phyloP scores from a whole-genome alignment of 2,888 invertebrate species.

The Autographa pulchrina region DNA sequence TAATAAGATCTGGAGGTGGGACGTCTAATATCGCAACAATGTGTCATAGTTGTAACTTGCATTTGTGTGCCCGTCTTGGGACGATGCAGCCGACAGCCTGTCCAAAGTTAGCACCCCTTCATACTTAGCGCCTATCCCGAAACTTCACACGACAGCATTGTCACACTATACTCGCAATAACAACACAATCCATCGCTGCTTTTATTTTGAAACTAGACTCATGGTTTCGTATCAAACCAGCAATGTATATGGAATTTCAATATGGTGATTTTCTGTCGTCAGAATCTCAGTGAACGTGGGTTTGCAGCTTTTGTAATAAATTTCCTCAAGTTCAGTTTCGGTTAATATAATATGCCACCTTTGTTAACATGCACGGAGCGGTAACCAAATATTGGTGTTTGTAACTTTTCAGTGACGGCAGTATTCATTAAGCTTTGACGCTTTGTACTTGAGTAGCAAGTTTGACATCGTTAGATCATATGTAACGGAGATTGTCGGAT shows the following conservation, averaged over 20 bases:
- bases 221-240: not conserved
- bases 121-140: slow-evolving; percentile 69
- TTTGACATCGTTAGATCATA: slow-evolving; percentile 33
- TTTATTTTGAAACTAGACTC: not conserved
- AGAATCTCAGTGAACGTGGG: slow-evolving; percentile 48
- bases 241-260: slow-evolving; percentile 16
- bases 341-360: slow-evolving; percentile 82
- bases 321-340: slow-evolving; percentile 76
- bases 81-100: slow-evolving; percentile 70
- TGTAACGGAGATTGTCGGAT: slow-evolving; percentile 27
- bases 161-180: slow-evolving; percentile 19
- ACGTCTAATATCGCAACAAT: slow-evolving; percentile 73
- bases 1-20: slow-evolving; percentile 51
- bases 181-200: slow-evolving; percentile 24
- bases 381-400: slow-evolving; percentile 81
- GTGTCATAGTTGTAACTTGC: slow-evolving; percentile 70
- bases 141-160: slow-evolving; percentile 19
- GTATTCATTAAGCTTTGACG: slow-evolving; percentile 69
- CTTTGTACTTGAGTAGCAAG: slow-evolving; percentile 27
- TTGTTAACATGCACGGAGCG: slow-evolving; percentile 75
- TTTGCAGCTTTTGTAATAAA: slow-evolving; percentile 77
- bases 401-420: slow-evolving; percentile 67
- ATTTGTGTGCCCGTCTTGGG: slow-evolving; percentile 68
- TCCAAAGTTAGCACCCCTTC: slow-evolving; percentile 77
- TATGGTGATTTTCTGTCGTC: not conserved